Evolutionary conservation across 2,888 invertebrate species (phyloP), one percentile per base, ranked within the genome.

Genomic region (Ypsolopha scabrella): DNA sequence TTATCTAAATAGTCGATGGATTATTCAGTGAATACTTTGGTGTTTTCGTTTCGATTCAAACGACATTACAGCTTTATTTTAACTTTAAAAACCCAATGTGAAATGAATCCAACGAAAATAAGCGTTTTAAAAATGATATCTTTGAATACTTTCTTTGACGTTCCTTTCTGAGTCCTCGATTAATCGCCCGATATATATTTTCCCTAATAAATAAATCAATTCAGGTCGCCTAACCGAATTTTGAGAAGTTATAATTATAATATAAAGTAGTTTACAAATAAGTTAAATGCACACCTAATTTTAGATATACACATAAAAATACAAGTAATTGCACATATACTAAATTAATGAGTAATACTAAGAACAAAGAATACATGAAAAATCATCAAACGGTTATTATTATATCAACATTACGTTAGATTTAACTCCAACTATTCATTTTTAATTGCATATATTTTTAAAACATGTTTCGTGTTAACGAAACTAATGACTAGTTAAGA

Each of bases 1-100:
- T 81, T 81, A 83, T 77, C 82, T 85, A 86, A 80, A 77, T 80
- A 86, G 80, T 87, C 86, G 86, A 82, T 83, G 83, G 80, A 71
- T 79, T 78, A 37, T 67, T 75, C 68, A 74, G 72, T 77, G 72
- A 80, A 77, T 73, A 77, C 70, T 78, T 86, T 86, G 85, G 85
- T 86, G 85, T 83, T 86, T 74, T 75, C 78, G 81, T 86, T 86
- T 81, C 83, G 79, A 77, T 83, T 69, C 71, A 70, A 67, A 71
- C 69, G 70, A 69, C 52, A 51, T 51, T 37, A 43, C 46, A 43
- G 51, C 45, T 37, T 45, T 48, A 9, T 38, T n/a, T 38, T 43
- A 38, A 43, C 11, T 41, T 45, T 38, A 34, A 34, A 37, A 13
- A 50, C 48, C 41, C 35, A 50, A 52, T 41, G 48, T 48, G 51